Evolutionary conservation across 2,113 vertebrate species (phyloP).

Genomic region (Macrotus californicus): DNA sequence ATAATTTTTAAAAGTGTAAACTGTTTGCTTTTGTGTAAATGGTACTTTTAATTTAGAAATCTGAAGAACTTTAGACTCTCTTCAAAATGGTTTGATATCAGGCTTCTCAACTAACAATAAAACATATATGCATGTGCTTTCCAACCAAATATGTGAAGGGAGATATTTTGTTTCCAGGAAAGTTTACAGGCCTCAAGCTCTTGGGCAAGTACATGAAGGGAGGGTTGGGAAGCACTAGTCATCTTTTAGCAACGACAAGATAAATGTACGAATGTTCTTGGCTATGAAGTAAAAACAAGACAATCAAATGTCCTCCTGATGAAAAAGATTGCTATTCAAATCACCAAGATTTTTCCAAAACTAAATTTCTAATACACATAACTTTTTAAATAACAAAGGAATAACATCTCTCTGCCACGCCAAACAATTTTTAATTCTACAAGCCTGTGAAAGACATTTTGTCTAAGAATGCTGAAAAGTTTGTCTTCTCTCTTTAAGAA

Average conservation of each 20-base stretch:
- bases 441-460: background rate
- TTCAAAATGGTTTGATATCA: background rate
- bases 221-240: background rate
- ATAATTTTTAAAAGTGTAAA: background rate
- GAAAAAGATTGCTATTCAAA: background rate
- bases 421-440: background rate
- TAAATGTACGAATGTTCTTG: background rate
- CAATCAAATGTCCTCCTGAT: background rate
- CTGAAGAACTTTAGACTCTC: background rate
- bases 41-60: background rate
- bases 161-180: background rate
- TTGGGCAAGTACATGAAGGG: background rate
- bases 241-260: background rate
- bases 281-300: background rate
- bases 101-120: background rate
- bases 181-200: background rate
- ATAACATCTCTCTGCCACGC: background rate
- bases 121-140: background rate
- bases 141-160: background rate
- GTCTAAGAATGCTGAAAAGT: background rate
- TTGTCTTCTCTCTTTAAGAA: background rate
- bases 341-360: background rate
- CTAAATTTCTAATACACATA: background rate
- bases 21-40: background rate
- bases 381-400: background rate